These are phyloP conservation scores for Atethmia centrago DNA, from an alignment of 2,888 invertebrate genomes.

Conservation along the genomic window DNA sequence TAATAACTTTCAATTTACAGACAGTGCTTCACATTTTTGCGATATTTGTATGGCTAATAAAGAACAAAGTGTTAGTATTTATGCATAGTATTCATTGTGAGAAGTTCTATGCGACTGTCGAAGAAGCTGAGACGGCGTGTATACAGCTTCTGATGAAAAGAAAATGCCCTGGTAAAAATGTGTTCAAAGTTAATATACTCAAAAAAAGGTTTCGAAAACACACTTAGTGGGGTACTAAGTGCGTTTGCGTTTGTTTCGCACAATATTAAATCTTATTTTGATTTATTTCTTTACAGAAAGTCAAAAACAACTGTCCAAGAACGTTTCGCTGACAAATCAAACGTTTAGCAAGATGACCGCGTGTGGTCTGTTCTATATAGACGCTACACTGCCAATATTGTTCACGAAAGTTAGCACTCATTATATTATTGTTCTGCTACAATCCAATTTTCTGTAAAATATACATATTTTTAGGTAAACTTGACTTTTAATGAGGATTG, in stretches of 20 bases:
- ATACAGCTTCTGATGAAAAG: background rate
- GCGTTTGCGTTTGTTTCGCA: too few species aligned
- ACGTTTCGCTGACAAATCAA: slow-evolving; percentile 1
- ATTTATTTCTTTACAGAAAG: slow-evolving; percentile 10
- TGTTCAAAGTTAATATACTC: too few species aligned
- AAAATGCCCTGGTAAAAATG: too few species aligned
- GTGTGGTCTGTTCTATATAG: slow-evolving; percentile 23
- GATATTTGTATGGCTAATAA: slow-evolving; percentile 15
- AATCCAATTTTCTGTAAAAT: slow-evolving; percentile 26
- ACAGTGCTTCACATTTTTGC: background rate
- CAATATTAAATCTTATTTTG: background rate
- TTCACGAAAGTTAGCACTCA: background rate
- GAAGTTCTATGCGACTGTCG: background rate
- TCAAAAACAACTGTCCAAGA: slow-evolving; percentile 10
- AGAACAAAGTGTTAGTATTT: background rate
- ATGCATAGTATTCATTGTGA: background rate
- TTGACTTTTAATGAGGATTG: too few species aligned
- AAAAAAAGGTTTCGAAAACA: too few species aligned
- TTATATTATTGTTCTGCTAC: slow-evolving; percentile 19
- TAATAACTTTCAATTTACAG: background rate
- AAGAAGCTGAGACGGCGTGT: background rate
- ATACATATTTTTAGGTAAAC: too few species aligned
- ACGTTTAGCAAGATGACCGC: slow-evolving; percentile 23
- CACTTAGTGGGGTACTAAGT: too few species aligned
- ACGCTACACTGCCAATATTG: background rate